A percentile compares a stretch with the other conserved stretches of the same genome.
These are phyloP conservation scores for Sturnira hondurensis DNA, from an alignment of 2,113 vertebrate species.

Conservation along the genomic window DNA sequence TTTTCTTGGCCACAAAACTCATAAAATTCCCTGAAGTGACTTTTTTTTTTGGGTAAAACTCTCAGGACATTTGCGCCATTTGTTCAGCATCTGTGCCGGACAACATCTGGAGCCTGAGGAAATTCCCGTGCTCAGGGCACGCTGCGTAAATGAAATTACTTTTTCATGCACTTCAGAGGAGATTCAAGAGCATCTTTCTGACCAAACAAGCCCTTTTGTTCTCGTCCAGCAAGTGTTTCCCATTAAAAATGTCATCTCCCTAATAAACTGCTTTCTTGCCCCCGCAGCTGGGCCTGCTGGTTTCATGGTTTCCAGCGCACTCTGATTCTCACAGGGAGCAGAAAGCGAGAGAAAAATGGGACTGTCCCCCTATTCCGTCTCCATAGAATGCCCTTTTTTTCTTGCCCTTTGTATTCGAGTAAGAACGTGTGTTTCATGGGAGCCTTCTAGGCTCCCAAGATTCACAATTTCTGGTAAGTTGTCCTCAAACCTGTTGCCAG, in stretches of 20 bases:
- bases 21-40: conserved; percentile 56
- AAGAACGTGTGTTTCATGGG: neutral
- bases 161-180: conserved; percentile 91
- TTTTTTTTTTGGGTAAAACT: conserved; percentile 57
- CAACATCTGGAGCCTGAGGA: conserved; percentile 91
- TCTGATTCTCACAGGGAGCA: conserved; percentile 75
- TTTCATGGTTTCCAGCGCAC: conserved; percentile 75
- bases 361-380: conserved; percentile 46
- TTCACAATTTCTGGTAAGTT: neutral
- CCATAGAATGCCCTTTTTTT: neutral
- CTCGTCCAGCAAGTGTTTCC: conserved; percentile 90
- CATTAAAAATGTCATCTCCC: conserved; percentile 91
- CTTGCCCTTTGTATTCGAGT: conserved; percentile 36
- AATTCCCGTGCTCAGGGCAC: conserved; percentile 84
- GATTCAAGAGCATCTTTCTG: conserved; percentile 83
- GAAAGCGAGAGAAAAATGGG: conserved; percentile 59
- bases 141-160: conserved; percentile 86
- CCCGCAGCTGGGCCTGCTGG: conserved; percentile 86
- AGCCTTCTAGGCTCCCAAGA: neutral
- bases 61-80: conserved; percentile 81
- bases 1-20: conserved; percentile 59
- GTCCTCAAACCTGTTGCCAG: neutral
- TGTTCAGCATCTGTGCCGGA: conserved; percentile 86
- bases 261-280: conserved; percentile 89
- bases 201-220: conserved; percentile 85